Evolutionary conservation across 2,797 vertebrate genomes (phyloP).

Genomic region (Chloroceryle amazona): DNA sequence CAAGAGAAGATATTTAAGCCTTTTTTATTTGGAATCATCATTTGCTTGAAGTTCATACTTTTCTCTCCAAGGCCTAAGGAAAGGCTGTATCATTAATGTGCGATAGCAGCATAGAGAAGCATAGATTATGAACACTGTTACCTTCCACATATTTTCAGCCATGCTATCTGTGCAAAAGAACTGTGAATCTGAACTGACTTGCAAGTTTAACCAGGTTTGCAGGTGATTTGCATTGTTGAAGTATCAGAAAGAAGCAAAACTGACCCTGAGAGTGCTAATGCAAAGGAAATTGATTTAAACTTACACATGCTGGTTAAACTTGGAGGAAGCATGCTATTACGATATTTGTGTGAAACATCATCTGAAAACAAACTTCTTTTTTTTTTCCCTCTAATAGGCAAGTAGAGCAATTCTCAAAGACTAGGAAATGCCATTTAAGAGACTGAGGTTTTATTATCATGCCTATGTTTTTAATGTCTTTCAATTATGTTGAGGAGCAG

Average conservation of each 20-base stretch:
- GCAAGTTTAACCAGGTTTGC: not conserved
- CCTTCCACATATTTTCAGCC: not conserved
- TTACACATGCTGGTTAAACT: not conserved
- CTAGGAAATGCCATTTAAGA: not conserved
- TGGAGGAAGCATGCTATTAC: not conserved
- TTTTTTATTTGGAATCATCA: constrained; percentile 16
- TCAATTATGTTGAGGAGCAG: not conserved
- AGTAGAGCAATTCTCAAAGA: not conserved
- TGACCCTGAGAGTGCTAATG: not conserved
- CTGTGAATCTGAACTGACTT: not conserved
- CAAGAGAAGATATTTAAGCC: not conserved
- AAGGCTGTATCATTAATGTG: not conserved
- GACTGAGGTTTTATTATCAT: not conserved
- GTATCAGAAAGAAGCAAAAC: not conserved
- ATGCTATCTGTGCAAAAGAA: not conserved
- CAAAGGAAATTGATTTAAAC: not conserved
- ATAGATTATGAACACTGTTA: not conserved
- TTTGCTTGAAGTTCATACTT: not conserved
- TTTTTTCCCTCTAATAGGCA: not conserved
- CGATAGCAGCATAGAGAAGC: not conserved
- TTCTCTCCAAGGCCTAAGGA: not conserved
- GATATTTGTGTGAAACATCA: not conserved
- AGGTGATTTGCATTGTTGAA: not conserved
- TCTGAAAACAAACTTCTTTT: not conserved
- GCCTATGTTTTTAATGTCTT: not conserved